Evolutionary conservation across 2,888 invertebrate species (phyloP), one percentile per base, ranked within the genome.

Genomic region (Ormia ochracea): DNA sequence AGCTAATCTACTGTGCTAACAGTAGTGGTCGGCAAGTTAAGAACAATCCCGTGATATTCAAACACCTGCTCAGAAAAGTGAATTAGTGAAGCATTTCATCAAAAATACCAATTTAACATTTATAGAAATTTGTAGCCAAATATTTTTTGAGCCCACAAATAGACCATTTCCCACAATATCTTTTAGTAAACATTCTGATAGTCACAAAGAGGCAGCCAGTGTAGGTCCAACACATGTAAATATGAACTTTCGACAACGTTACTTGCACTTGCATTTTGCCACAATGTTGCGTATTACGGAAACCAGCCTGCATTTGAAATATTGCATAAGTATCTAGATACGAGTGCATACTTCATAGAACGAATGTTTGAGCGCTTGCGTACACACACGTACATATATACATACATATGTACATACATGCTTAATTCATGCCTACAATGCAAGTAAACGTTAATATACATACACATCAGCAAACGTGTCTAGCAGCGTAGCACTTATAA

Each of bases 201-300:
- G 54, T 56, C 31, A 48, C 28, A 59, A 19, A 5, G 52, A 21
- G 10, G 12, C 36, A 6, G 3, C 10, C 10, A 36, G 12, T 56
- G 45, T n/a, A 17, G 14, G n/a, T 12, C 28, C 43, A 54, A 48
- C 31, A 19, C 10, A 19, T 28, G 23, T 9, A 23, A 1, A 38
- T 1, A n/a, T n/a, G n/a, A 4, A 38, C 26, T 12, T 43, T 10
- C 33, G 43, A 36, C 31, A 63, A 38, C 45, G 69, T n/a, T n/a
- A n/a, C n/a, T n/a, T n/a, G 9, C 58, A 41, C 52, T n/a, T 38
- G 43, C 12, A 65, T 66, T 56, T 68, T 61, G 76, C 52, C 61
- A 76, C 72, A 80, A 66, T 72, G 48, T 73, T 73, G 72, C 73
- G 76, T 76, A 68, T 45, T 80, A 73, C 68, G 80, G 72, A 76